These are phyloP conservation scores for Micrastur ruficollis DNA, from an alignment of 2,797 vertebrate species.

Conservation along the genomic window DNA sequence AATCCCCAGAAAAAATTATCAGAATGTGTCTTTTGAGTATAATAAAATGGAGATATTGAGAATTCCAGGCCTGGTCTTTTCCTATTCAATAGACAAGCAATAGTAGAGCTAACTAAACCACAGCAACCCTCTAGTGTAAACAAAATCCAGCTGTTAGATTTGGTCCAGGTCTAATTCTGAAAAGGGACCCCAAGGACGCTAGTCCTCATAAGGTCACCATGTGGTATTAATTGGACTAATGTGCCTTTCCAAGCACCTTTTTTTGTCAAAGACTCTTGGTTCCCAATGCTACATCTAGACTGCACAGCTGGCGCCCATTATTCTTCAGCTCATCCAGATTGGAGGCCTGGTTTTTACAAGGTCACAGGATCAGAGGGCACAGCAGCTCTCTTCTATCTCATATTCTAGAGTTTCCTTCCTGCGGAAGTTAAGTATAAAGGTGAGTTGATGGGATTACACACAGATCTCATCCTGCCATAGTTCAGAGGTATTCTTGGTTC, in stretches of 20 bases:
- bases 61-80: conserved; percentile 31
- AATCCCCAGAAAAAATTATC: conserved; percentile 52
- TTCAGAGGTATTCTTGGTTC: not conserved
- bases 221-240: conserved; percentile 59
- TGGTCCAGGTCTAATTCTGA: conserved; percentile 31
- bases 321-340: conserved; percentile 29
- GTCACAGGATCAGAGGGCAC: conserved; percentile 37
- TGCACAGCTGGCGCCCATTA: conserved; percentile 52
- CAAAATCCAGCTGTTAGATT: conserved; percentile 55
- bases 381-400: not conserved
- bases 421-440: not conserved
- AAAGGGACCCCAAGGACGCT: conserved; percentile 51
- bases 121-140: conserved; percentile 35
- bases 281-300: conserved; percentile 25
- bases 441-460: not conserved
- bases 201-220: conserved; percentile 57
- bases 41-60: conserved; percentile 45
- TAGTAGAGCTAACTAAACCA: conserved; percentile 20
- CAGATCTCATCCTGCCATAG: not conserved
- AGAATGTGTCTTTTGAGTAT: conserved; percentile 37
- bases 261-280: conserved; percentile 24
- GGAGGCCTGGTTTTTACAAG: conserved; percentile 17
- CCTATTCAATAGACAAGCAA: conserved; percentile 13
- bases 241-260: conserved; percentile 33
- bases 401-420: conserved; percentile 33